Conservation (phyloP, 2,888 invertebrate species). For the Abrostola triplasia region DNA sequence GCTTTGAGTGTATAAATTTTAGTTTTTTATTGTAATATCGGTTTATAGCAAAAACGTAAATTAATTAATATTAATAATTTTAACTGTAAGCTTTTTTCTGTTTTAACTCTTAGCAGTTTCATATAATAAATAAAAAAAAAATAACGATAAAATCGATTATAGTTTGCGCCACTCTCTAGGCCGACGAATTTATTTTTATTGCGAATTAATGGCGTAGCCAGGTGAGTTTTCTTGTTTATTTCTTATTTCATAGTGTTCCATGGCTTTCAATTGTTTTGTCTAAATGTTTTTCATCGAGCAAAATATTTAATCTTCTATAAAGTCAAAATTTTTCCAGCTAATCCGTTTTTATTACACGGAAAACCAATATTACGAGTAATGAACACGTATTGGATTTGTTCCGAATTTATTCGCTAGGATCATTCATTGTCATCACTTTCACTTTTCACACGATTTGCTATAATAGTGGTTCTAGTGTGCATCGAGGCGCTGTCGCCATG, state of each 20-base stretch:
- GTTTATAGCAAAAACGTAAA: neutral
- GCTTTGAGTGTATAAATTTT: neutral
- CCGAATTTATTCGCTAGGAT: constrained; percentile 87
- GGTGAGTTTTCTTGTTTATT: constrained; percentile 88
- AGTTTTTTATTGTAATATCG: neutral
- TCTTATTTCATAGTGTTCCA: constrained; percentile 85
- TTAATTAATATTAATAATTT: no score
- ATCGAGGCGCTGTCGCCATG: constrained; percentile 81
- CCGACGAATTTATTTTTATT: constrained; percentile 84
- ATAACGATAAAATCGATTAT: constrained; percentile 19
- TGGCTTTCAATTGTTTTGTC: constrained; percentile 87
- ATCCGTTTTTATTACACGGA: constrained; percentile 82
- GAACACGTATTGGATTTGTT: constrained; percentile 88
- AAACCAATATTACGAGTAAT: constrained; percentile 85
- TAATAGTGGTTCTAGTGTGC: constrained; percentile 80
- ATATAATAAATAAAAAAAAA: neutral
- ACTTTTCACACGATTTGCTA: constrained; percentile 84
- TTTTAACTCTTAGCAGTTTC: neutral
- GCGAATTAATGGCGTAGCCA: constrained; percentile 89
- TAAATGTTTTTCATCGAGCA: constrained; percentile 85
- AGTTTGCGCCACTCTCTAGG: constrained; percentile 48
- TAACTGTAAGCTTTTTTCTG: no score
- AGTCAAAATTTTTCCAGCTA: constrained; percentile 86
- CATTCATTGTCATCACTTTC: constrained; percentile 88
- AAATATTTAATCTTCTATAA: constrained; percentile 81